Base-by-base conservation (phyloP, 2,888 invertebrate species). In the Limnephilus auricula region DNA sequence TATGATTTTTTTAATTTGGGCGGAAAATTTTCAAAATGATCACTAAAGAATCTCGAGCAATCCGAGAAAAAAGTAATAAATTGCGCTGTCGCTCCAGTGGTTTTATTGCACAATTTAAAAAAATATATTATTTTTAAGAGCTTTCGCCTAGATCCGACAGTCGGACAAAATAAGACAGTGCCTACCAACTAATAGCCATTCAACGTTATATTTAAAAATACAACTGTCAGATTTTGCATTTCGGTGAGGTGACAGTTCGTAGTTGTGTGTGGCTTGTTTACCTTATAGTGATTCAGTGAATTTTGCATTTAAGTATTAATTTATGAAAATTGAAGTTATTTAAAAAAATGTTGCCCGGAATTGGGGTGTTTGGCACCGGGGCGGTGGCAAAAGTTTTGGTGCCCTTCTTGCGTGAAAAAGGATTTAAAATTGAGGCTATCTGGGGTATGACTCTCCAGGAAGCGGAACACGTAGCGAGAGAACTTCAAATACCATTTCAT, bases 361-460 rank as follows among this genome's bases (percentile, higher is more conserved):
- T 99, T 93, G 99, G 99, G 93, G 98, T 99, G 90, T 99, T 99
- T 95, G 99, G 99, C 89, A 99, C 98, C 91, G 98, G 99, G 40
- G 97, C 97, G 93, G 97, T 98, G 86, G 98, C 98, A 5, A 97
- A 97, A 95, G 98, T 98, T 89, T 96, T 99, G 93, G 98, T 99
- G 45, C 99, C 99, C 2, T 98, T 99, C 94, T 95, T 99, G 88
- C 96, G 98, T 92, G 98, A 98, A 94, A 99, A 98, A 94, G 99
- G 99, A 3, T 99, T 99, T 94, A 97, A 98, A 94, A 98, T 99
- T 2, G 98, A 99, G 95, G 99, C 99, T 18, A 97, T 99, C 94
- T 99, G 99, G 99, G 98, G 98, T 88, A 97, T 98, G 89, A 99
- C 98, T 1, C 94, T 97, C 78, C 97, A 97, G 93, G 98, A 98